Evolutionary conservation across 2,888 invertebrate genomes (phyloP).

Genomic region (Tinea pellionella): DNA sequence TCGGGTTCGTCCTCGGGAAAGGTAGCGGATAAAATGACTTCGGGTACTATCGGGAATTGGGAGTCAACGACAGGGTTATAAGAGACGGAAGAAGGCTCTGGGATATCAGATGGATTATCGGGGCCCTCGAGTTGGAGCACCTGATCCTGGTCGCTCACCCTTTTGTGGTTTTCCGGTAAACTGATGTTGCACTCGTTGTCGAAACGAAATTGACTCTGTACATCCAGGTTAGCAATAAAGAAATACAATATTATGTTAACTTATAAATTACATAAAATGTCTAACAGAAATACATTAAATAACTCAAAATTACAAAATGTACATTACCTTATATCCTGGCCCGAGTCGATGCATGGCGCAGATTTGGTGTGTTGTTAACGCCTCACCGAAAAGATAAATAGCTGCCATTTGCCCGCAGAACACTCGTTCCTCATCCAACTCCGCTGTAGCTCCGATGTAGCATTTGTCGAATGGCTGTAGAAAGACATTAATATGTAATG

Average conservation of each 20-base stretch:
- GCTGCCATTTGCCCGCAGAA: slow-evolving; percentile 99
- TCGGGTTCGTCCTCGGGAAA: slow-evolving; percentile 30
- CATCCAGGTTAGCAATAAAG: slow-evolving; percentile 51
- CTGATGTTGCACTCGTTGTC: slow-evolving; percentile 99
- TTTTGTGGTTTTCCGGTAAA: slow-evolving; percentile 97
- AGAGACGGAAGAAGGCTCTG: slow-evolving; percentile 26
- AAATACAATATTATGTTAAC: slow-evolving; percentile 20
- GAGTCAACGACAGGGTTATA: slow-evolving; percentile 20
- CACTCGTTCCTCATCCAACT: slow-evolving; percentile 95
- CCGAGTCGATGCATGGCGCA: slow-evolving; percentile 98
- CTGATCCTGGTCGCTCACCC: slow-evolving; percentile 82
- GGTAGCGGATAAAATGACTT: slow-evolving; percentile 3
- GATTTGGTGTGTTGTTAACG: slow-evolving; percentile 96
- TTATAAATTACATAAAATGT: neutral
- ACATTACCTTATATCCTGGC: slow-evolving; percentile 94
- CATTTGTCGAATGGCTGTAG: slow-evolving; percentile 98
- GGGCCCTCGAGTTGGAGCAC: slow-evolving; percentile 55
- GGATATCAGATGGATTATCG: slow-evolving; percentile 22
- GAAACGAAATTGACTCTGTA: slow-evolving; percentile 99
- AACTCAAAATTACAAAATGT: neutral
- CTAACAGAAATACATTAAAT: neutral
- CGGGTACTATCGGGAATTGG: slow-evolving; percentile 10
- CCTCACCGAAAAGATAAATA: slow-evolving; percentile 98
- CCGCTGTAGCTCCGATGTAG: slow-evolving; percentile 97
- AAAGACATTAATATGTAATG: slow-evolving; percentile 20